These are phyloP conservation scores for Hylaeus anthracinus DNA, from an alignment of 1,140 invertebrate genomes.

Conservation along the genomic window DNA sequence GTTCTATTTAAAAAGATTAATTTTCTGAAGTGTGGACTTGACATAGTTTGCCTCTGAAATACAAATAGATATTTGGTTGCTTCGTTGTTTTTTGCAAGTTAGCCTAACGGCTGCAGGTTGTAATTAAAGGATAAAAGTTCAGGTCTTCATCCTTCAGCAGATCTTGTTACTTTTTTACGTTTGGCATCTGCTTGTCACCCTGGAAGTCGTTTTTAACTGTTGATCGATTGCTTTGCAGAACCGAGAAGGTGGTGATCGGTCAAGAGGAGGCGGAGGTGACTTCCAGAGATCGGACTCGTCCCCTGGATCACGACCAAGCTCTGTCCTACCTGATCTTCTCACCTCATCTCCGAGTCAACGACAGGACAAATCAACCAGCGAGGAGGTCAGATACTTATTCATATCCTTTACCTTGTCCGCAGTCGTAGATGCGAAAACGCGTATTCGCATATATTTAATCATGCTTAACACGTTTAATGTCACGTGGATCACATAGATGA, in stretches of 20 bases:
- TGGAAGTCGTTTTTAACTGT: constrained; percentile 6
- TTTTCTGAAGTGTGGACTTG: too few species aligned
- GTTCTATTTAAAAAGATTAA: too few species aligned
- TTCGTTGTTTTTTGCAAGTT: too few species aligned
- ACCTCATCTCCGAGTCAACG: constrained; percentile 92
- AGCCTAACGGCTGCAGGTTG: neutral
- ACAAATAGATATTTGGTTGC: too few species aligned
- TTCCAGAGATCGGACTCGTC: constrained; percentile 83
- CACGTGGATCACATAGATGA: constrained; percentile 12
- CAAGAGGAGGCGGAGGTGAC: constrained; percentile 84
- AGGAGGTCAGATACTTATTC: constrained; percentile 88
- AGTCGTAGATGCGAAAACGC: constrained; percentile 42
- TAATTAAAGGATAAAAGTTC: neutral
- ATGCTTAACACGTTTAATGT: constrained; percentile 14
- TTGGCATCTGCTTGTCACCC: neutral
- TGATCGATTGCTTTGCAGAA: constrained; percentile 80
- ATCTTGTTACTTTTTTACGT: neutral
- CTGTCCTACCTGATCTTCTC: constrained; percentile 95
- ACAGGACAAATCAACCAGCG: constrained; percentile 95
- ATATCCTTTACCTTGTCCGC: constrained; percentile 2
- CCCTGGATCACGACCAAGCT: constrained; percentile 88
- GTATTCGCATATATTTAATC: constrained; percentile 16
- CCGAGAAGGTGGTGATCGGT: constrained; percentile 80
- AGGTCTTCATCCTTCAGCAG: constrained; percentile 20
- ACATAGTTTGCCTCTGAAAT: too few species aligned